These are phyloP conservation scores for Mormoops blainvillei DNA, from an alignment of 2,113 vertebrate genomes.

Conservation along the genomic window DNA sequence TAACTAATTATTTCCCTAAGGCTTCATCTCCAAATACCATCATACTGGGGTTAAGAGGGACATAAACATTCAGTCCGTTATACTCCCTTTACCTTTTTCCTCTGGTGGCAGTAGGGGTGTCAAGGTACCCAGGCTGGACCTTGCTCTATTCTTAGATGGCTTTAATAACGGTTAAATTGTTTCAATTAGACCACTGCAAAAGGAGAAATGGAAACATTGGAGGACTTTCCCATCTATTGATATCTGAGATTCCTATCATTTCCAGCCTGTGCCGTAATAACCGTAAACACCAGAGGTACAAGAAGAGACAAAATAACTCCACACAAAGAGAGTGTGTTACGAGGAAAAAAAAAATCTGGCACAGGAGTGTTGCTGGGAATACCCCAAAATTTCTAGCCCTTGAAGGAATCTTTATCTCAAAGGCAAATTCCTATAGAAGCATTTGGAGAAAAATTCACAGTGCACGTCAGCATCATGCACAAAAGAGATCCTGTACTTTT, in stretches of 20 bases:
- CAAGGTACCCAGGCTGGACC: not conserved
- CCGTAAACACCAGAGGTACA: not conserved
- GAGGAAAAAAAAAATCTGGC: not conserved
- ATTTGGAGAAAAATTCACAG: not conserved
- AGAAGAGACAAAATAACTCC: not conserved
- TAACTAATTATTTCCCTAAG: not conserved
- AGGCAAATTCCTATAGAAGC: not conserved
- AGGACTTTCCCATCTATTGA: not conserved
- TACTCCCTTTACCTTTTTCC: not conserved
- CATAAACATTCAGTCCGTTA: not conserved
- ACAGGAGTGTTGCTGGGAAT: not conserved
- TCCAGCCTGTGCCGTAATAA: not conserved
- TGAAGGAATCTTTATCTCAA: not conserved
- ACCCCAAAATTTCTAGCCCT: not conserved
- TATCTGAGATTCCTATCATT: not conserved
- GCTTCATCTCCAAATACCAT: not conserved
- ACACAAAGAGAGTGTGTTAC: not conserved
- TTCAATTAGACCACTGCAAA: not conserved
- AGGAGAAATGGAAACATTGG: not conserved
- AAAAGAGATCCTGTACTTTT: not conserved
- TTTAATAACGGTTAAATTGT: not conserved
- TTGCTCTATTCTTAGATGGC: not conserved
- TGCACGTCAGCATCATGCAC: not conserved
- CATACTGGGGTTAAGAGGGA: not conserved
- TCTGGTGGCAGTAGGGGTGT: not conserved